Percentiles rank a stretch among this genome's conserved stretches.
Evolutionary conservation across 2,797 vertebrate genomes (phyloP).

Genomic region (Urophycis tenuis): DNA sequence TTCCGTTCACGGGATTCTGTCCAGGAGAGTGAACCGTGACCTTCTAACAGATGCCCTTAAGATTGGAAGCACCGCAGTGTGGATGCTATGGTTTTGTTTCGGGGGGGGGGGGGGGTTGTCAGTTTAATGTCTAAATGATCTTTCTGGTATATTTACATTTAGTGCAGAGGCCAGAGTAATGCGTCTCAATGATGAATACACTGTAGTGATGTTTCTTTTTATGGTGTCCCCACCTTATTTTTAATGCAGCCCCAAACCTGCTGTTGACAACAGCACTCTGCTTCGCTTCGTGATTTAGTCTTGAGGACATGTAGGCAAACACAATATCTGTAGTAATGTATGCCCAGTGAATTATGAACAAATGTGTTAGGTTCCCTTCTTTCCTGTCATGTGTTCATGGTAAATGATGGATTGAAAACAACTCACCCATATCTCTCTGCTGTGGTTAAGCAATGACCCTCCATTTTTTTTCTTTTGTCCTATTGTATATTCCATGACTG

Average conservation of each 20-base stretch:
- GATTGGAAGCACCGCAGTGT: slow-evolving; percentile 30
- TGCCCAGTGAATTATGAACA: slow-evolving; percentile 14
- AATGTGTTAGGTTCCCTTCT: slow-evolving; percentile 10
- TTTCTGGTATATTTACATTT: slow-evolving; percentile 25
- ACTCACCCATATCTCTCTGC: slow-evolving; percentile 21
- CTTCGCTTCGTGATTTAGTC: slow-evolving; percentile 42
- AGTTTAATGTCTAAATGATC: slow-evolving; percentile 38
- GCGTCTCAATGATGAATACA: slow-evolving; percentile 37
- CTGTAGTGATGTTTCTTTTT: slow-evolving; percentile 35
- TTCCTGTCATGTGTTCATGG: slow-evolving; percentile 13
- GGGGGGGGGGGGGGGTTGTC: slow-evolving; percentile 16
- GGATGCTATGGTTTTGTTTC: slow-evolving; percentile 25
- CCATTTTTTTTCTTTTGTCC: slow-evolving; percentile 35
- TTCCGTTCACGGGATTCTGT: slow-evolving; percentile 47
- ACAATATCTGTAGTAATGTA: slow-evolving; percentile 38
- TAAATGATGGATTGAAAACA: slow-evolving; percentile 21
- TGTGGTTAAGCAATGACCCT: slow-evolving; percentile 19
- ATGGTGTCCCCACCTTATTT: slow-evolving; percentile 12
- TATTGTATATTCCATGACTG: slow-evolving; percentile 50
- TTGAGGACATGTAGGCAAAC: slow-evolving; percentile 34
- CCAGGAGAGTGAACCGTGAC: slow-evolving; percentile 16
- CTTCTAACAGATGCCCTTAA: slow-evolving; percentile 14
- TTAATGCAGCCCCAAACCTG: slow-evolving; percentile 25
- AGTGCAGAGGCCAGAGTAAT: slow-evolving; percentile 29
- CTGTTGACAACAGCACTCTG: slow-evolving; percentile 19